Conservation (phyloP, 2,888 invertebrate genomes). For the Thecocarcelia acutangulata region DNA sequence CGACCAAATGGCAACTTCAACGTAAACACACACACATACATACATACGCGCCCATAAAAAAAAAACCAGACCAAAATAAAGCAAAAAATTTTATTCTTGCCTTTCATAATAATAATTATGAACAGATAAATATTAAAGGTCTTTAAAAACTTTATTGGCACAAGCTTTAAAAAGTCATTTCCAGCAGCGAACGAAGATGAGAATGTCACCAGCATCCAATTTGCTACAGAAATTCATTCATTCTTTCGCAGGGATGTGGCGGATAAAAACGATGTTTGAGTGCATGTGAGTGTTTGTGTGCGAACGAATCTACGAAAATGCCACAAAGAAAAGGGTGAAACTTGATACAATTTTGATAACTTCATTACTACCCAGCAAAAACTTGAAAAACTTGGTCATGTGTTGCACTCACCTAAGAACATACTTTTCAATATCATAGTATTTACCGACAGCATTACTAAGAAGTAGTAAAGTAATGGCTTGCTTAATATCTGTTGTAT, state of each 20-base stretch:
- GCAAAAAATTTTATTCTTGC: neutral
- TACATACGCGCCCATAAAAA: no score
- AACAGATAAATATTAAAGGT: conserved; percentile 24
- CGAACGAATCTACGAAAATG: conserved; percentile 25
- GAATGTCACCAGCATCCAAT: conserved; percentile 39
- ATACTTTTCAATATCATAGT: no score
- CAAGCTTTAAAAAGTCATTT: conserved; percentile 38
- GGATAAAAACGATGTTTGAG: conserved; percentile 6
- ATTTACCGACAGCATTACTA: no score
- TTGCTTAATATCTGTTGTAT: no score
- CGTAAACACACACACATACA: neutral
- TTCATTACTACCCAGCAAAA: conserved; percentile 49
- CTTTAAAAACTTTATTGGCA: conserved; percentile 30
- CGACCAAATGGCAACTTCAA: neutral
- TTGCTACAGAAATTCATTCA: neutral
- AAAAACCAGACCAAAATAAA: no score
- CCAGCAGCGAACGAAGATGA: conserved; percentile 26
- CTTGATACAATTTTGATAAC: conserved; percentile 50
- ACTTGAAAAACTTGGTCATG: no score
- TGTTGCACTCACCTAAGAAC: no score
- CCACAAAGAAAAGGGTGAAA: conserved; percentile 45
- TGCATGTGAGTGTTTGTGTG: neutral
- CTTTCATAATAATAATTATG: neutral
- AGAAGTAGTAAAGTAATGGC: no score
- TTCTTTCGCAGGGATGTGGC: conserved; percentile 11